A percentile compares a stretch with the other conserved stretches of the same genome.
Conservation (phyloP, 2,888 invertebrate genomes). For the Carabus problematicus region DNA sequence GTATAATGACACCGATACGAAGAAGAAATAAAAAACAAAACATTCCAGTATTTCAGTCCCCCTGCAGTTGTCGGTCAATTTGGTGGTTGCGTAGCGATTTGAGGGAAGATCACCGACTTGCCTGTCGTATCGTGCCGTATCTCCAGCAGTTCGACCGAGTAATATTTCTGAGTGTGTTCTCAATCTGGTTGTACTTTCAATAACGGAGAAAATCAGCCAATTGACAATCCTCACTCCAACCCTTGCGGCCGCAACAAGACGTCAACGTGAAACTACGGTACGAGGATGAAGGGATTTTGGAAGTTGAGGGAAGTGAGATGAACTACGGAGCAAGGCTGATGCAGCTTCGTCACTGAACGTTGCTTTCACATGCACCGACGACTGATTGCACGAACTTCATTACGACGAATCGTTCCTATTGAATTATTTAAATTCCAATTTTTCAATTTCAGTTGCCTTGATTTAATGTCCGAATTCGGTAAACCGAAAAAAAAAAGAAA, state of each 20-base stretch:
- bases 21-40: no score
- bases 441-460: constrained; percentile 10
- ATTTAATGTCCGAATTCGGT: constrained; percentile 12
- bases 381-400: constrained; percentile 31
- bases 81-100: no score
- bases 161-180: constrained; percentile 46
- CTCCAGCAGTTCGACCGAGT: constrained; percentile 15
- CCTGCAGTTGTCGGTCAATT: no score
- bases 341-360: no score
- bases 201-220: constrained; percentile 57
- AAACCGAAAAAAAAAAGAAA: no score
- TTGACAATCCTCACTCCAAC: constrained; percentile 55
- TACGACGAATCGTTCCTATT: constrained; percentile 21
- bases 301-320: no score
- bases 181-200: constrained; percentile 55
- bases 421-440: constrained; percentile 32
- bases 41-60: no score
- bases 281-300: no score
- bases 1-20: no score
- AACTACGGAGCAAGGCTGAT: no score
- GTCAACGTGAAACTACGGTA: neutral
- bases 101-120: neutral
- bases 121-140: neutral
- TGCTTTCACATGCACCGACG: constrained; percentile 19
- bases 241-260: neutral